These are phyloP conservation scores for Cinclus cinclus DNA, from an alignment of 2,113 vertebrate species.

Conservation along the genomic window DNA sequence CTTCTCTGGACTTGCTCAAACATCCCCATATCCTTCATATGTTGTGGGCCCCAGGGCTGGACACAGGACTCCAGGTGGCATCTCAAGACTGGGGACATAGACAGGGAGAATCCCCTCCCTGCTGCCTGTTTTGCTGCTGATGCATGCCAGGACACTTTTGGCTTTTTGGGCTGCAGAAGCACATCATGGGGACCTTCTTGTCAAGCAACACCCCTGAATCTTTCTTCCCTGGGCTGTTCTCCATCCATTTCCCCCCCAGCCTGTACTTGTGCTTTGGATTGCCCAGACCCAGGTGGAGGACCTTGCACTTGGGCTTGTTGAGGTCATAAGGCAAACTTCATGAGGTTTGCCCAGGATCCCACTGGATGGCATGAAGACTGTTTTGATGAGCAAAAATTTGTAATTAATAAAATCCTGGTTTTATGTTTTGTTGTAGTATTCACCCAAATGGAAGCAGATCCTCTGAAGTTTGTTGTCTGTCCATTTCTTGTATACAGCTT, in stretches of 20 bases:
- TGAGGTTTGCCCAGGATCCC: neutral
- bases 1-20: neutral
- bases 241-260: accelerated
- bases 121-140: neutral
- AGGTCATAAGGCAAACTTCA: neutral
- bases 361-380: neutral
- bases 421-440: neutral
- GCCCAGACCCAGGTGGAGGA: accelerated
- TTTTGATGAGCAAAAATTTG: neutral
- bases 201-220: neutral
- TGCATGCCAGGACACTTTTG: neutral
- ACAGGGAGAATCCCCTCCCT: neutral
- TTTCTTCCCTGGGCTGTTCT: neutral
- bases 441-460: neutral
- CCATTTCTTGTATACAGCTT: accelerated
- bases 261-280: neutral
- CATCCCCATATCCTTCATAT: no score
- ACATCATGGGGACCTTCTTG: neutral
- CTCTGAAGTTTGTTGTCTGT: neutral
- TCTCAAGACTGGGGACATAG: neutral
- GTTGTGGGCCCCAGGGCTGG: neutral
- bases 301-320: neutral
- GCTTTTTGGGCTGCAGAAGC: neutral
- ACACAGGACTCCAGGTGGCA: neutral
- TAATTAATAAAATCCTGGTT: neutral